These are phyloP conservation scores for Ardeotis arabs DNA, from an alignment of 2,113 vertebrate species.

Conservation along the genomic window DNA sequence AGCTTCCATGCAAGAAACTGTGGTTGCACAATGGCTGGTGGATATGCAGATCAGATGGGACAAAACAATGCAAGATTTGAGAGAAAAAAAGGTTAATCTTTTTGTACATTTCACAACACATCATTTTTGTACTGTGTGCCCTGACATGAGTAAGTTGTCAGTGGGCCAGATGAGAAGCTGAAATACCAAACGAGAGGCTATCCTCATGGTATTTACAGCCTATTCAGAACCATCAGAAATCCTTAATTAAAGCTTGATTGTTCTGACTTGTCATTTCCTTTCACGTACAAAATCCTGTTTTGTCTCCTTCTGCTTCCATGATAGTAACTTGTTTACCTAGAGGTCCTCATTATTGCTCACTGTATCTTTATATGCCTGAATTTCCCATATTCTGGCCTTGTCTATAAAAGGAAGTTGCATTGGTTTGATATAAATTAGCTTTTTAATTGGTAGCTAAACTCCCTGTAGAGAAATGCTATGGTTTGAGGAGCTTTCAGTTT, in stretches of 20 bases:
- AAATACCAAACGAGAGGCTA: not conserved
- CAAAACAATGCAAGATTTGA: not conserved
- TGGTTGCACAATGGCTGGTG: not conserved
- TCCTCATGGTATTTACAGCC: slow-evolving; percentile 3
- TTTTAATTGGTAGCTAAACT: slow-evolving; percentile 48
- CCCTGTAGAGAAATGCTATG: not conserved
- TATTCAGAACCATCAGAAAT: slow-evolving; percentile 37
- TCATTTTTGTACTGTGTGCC: not conserved
- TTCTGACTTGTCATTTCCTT: slow-evolving; percentile 28
- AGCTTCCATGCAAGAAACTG: not conserved
- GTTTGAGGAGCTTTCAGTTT: slow-evolving; percentile 16
- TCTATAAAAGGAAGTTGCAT: slow-evolving; percentile 19
- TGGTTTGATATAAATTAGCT: slow-evolving; percentile 46
- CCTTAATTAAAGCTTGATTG: slow-evolving; percentile 64
- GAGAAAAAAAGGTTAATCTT: not conserved
- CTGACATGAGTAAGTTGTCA: not conserved
- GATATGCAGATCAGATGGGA: not conserved
- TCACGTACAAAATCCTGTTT: not conserved
- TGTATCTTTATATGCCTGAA: slow-evolving; percentile 1
- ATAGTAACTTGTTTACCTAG: slow-evolving; percentile 45
- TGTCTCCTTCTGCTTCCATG: slow-evolving; percentile 6
- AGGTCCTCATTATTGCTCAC: slow-evolving; percentile 31
- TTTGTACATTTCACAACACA: not conserved
- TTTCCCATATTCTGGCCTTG: slow-evolving; percentile 7
- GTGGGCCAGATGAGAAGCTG: not conserved